phyloP scores from a whole-genome alignment of 1,140 invertebrate species.

The Heterodera schachtii region DNA sequence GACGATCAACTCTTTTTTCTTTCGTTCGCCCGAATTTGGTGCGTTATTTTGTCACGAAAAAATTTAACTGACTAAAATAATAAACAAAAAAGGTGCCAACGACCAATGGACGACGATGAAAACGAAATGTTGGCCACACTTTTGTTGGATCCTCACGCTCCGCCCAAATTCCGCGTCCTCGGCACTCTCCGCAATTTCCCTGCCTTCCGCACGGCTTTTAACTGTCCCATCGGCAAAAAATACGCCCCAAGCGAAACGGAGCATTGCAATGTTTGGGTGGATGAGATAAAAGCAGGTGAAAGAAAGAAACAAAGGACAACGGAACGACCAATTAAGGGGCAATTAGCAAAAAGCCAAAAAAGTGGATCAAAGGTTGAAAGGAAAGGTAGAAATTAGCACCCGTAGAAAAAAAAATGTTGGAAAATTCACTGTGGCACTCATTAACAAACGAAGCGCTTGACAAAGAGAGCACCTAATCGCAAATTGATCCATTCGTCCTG shows the following conservation, averaged over 20 bases:
- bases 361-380: neutral
- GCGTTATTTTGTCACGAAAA: conserved; percentile 5
- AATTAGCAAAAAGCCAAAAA: no score
- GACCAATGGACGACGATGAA: conserved; percentile 22
- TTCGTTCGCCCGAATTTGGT: conserved; percentile 49
- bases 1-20: conserved; percentile 58
- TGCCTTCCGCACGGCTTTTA: conserved; percentile 60
- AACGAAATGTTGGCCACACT: conserved; percentile 35
- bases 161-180: conserved; percentile 35
- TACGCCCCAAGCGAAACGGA: conserved; percentile 45
- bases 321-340: no score
- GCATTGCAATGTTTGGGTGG: conserved; percentile 60
- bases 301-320: no score
- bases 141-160: conserved; percentile 49
- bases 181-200: conserved; percentile 57
- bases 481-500: neutral
- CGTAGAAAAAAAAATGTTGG: neutral
- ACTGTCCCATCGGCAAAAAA: conserved; percentile 44
- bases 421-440: neutral
- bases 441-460: neutral
- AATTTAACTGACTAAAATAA: neutral
- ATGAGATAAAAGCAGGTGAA: conserved; percentile 25
- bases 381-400: neutral
- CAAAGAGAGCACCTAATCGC: no score
- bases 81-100: conserved; percentile 14